These are phyloP conservation scores for Oscheius sp. DNA, from an alignment of 2,888 invertebrate species.

Conservation along the genomic window DNA sequence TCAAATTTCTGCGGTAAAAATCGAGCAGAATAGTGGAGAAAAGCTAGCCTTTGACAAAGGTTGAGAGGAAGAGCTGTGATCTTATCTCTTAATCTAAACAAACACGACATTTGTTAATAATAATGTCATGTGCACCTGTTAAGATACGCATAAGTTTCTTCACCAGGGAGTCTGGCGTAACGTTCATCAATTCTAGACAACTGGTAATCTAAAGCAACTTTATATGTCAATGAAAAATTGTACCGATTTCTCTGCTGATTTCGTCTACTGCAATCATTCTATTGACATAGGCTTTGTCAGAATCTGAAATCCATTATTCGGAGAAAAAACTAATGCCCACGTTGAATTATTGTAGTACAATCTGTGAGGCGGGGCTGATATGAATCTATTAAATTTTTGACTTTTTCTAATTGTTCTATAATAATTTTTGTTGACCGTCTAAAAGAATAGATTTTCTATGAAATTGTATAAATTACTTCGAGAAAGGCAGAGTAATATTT, in stretches of 20 bases:
- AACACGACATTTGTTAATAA: background rate
- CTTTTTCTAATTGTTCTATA: constrained; percentile 47
- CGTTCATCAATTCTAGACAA: constrained; percentile 14
- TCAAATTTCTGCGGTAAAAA: constrained; percentile 56
- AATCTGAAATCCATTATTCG: constrained; percentile 48
- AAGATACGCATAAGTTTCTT: constrained; percentile 63
- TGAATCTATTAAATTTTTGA: constrained; percentile 48
- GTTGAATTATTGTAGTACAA: constrained; percentile 63
- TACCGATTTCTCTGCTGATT: constrained; percentile 64
- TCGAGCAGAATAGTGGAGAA: constrained; percentile 54
- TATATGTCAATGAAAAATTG: constrained; percentile 7
- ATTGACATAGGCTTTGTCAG: constrained; percentile 62
- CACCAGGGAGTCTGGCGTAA: constrained; percentile 54
- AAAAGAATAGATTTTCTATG: background rate
- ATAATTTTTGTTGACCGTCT: constrained; percentile 11
- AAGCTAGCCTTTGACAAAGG: constrained; percentile 55
- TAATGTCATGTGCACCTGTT: constrained; percentile 37
- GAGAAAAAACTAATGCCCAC: constrained; percentile 42
- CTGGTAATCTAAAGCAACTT: constrained; percentile 9
- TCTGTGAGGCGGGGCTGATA: constrained; percentile 69
- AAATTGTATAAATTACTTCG: constrained; percentile 24
- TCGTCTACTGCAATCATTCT: constrained; percentile 72
- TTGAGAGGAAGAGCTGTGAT: constrained; percentile 48
- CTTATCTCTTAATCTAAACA: constrained; percentile 44
- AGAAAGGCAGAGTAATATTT: constrained; percentile 46